Conservation (phyloP, 2,888 invertebrate species). For the Dicyrtomina minuta region DNA sequence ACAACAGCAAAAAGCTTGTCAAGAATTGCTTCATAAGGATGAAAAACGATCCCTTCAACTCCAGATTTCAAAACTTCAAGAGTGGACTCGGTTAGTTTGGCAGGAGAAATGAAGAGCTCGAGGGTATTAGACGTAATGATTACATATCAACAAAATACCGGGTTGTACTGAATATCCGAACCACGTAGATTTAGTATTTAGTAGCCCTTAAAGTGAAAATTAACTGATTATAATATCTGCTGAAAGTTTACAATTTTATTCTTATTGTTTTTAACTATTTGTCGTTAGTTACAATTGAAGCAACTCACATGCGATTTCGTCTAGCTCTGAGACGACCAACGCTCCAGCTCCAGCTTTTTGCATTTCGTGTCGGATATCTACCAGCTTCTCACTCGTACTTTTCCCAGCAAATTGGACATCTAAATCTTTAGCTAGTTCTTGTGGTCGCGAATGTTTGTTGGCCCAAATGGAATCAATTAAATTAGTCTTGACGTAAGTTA, state of each 20-base stretch:
- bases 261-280: too few relatives aligned
- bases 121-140: slow-evolving; percentile 60
- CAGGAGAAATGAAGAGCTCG: slow-evolving; percentile 69
- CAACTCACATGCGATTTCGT: slow-evolving; percentile 82
- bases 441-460: slow-evolving; percentile 63
- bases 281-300: too few relatives aligned
- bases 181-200: slow-evolving; percentile 72
- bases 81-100: slow-evolving; percentile 61
- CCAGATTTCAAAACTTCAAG: slow-evolving; percentile 64
- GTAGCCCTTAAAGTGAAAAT: slow-evolving; percentile 63
- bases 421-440: slow-evolving; percentile 63
- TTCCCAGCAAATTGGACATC: slow-evolving; percentile 65
- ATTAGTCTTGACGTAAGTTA: slow-evolving; percentile 69
- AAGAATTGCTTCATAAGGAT: slow-evolving; percentile 63
- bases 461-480: slow-evolving; percentile 75
- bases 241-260: too few relatives aligned
- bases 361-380: slow-evolving; percentile 67
- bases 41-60: slow-evolving; percentile 60
- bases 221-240: too few relatives aligned
- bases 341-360: slow-evolving; percentile 65
- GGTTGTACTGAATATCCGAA: slow-evolving; percentile 83
- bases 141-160: slow-evolving; percentile 76
- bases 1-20: slow-evolving; percentile 59
- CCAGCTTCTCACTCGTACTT: slow-evolving; percentile 67
- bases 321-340: slow-evolving; percentile 74